Percentiles rank a stretch among this genome's conserved stretches.
Evolutionary conservation across 2,888 invertebrate genomes (phyloP).

Genomic region (Platerodrilus igneus): DNA sequence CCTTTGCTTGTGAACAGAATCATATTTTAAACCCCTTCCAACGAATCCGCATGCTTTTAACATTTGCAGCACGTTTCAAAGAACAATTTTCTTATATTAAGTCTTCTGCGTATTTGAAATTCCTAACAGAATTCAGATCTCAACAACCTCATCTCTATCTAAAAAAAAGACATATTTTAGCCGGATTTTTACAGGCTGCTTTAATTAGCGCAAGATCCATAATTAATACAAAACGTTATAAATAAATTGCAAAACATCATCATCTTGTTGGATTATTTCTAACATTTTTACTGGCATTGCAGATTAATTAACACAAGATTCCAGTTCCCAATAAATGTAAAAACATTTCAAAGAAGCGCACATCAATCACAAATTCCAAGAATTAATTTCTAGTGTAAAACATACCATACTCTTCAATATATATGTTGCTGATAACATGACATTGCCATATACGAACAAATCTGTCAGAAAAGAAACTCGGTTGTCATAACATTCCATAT

Average conservation of each 20-base stretch:
- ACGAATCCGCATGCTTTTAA: no score
- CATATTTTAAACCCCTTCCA: no score
- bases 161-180: no score
- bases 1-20: no score
- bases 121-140: no score
- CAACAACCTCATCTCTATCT: no score
- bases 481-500: constrained; percentile 23
- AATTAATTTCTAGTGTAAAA: constrained; percentile 31
- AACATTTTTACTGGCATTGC: constrained; percentile 21
- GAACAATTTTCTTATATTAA: no score
- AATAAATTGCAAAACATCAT: constrained; percentile 28
- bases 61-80: no score
- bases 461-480: constrained; percentile 21
- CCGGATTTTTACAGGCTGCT: constrained; percentile 13
- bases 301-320: constrained; percentile 36
- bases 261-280: constrained; percentile 32
- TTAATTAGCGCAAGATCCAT: constrained; percentile 33
- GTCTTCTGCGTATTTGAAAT: no score
- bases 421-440: constrained; percentile 20
- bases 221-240: constrained; percentile 30
- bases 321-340: constrained; percentile 36
- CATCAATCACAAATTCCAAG: constrained; percentile 28
- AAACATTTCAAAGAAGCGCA: constrained; percentile 30
- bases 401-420: constrained; percentile 25
- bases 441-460: constrained; percentile 21